Percentiles rank a stretch among this genome's conserved stretches.
phyloP scores from a whole-genome alignment of 2,888 invertebrate genomes.

The Emesis furor region DNA sequence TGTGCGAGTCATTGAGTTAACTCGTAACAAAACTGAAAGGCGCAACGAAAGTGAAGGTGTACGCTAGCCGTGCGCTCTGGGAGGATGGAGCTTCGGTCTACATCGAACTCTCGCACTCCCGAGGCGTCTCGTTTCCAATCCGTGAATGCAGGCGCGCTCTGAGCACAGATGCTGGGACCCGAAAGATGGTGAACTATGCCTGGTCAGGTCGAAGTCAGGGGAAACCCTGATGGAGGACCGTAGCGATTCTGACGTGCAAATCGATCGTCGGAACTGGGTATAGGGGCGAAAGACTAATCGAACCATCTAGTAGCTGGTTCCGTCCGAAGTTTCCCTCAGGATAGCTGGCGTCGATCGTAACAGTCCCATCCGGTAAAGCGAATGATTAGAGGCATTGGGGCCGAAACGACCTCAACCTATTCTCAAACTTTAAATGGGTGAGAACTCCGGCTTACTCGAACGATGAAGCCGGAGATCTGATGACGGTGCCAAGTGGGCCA shows the following conservation, averaged over 20 bases:
- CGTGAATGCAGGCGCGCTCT: slow-evolving; percentile 89
- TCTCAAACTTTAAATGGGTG: slow-evolving; percentile 96
- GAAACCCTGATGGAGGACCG: slow-evolving; percentile 95
- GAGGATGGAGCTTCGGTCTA: slow-evolving; percentile 86
- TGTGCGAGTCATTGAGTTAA: slow-evolving; percentile 94
- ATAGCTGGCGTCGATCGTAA: slow-evolving; percentile 91
- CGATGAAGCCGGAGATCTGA: slow-evolving; percentile 90
- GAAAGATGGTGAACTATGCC: slow-evolving; percentile 95
- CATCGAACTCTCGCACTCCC: slow-evolving; percentile 90
- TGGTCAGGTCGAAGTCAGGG: slow-evolving; percentile 94
- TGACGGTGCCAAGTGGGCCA: slow-evolving; percentile 94
- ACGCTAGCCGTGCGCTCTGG: slow-evolving; percentile 81
- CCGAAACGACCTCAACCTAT: slow-evolving; percentile 95
- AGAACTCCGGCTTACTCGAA: slow-evolving; percentile 93
- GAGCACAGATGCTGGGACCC: slow-evolving; percentile 94
- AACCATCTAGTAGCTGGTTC: slow-evolving; percentile 96
- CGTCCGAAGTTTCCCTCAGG: slow-evolving; percentile 95
- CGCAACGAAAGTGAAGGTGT: slow-evolving; percentile 93
- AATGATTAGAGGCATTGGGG: slow-evolving; percentile 95
- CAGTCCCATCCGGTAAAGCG: slow-evolving; percentile 95
- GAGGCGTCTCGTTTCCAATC: slow-evolving; percentile 91
- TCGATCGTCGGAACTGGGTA: slow-evolving; percentile 95
- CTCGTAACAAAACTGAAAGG: slow-evolving; percentile 90
- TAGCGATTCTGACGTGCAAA: slow-evolving; percentile 93
- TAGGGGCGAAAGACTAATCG: slow-evolving; percentile 95